A percentile compares a stretch with the other conserved stretches of the same genome.
phyloP scores from a whole-genome alignment of 1,140 invertebrate genomes.

The Cyclina sinensis region DNA sequence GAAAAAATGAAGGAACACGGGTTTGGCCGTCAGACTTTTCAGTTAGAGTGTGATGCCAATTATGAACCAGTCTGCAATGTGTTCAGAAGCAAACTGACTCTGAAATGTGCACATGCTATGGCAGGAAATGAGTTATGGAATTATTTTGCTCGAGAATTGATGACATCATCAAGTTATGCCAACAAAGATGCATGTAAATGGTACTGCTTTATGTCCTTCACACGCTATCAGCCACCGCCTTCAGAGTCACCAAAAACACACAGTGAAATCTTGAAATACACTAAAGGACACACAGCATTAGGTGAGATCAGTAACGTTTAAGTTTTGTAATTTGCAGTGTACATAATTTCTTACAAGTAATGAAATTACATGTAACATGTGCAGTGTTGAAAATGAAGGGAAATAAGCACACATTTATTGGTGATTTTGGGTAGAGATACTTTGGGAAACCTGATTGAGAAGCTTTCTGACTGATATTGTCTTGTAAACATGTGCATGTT shows the following conservation, averaged over 20 bases:
- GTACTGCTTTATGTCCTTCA: conserved; percentile 95
- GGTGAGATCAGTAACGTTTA: conserved; percentile 91
- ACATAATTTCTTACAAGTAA: too few relatives aligned
- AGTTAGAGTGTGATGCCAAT: conserved; percentile 89
- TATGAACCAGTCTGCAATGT: conserved; percentile 87
- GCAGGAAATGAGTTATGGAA: conserved; percentile 94
- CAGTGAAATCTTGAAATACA: conserved; percentile 90
- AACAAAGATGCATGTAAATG: conserved; percentile 92
- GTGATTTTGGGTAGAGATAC: too few relatives aligned
- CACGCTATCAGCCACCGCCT: conserved; percentile 90
- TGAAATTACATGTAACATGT: too few relatives aligned
- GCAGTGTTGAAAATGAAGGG: too few relatives aligned
- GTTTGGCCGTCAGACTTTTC: conserved; percentile 93
- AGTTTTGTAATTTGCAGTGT: not conserved
- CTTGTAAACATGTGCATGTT: too few relatives aligned
- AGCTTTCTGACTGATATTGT: too few relatives aligned
- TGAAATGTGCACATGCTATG: conserved; percentile 91
- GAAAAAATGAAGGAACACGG: conserved; percentile 95
- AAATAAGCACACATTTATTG: too few relatives aligned
- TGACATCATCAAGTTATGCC: conserved; percentile 88
- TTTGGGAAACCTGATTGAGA: too few relatives aligned
- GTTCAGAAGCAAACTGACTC: conserved; percentile 91
- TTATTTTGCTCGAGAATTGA: conserved; percentile 92
- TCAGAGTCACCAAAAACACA: conserved; percentile 88
- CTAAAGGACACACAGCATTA: conserved; percentile 94